Conservation (phyloP, 2,888 invertebrate species). For the Sinopyrophorus schimmeli region DNA sequence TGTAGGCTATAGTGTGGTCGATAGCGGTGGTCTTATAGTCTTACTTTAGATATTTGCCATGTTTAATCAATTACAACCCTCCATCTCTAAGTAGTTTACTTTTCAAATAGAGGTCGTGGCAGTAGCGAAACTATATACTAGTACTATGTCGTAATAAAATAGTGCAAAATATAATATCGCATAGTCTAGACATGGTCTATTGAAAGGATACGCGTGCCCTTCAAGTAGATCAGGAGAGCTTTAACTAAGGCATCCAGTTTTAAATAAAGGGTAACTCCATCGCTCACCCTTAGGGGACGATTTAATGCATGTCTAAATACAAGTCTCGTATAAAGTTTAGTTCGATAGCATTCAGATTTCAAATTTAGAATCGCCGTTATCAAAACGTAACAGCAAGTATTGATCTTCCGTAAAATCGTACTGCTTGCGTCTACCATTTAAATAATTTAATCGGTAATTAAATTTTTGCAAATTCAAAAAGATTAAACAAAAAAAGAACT, state of each 20-base stretch:
- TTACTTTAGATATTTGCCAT: conserved; percentile 32
- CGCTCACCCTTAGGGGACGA: conserved; percentile 23
- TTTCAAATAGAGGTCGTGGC: conserved; percentile 10
- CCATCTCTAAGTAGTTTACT: conserved; percentile 13
- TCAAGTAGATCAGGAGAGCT: conserved; percentile 13
- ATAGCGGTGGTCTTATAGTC: conserved; percentile 32
- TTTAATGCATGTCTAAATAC: conserved; percentile 25
- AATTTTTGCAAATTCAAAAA: too few relatives aligned
- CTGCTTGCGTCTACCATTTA: too few relatives aligned
- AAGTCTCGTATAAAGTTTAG: too few relatives aligned
- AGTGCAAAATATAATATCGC: too few relatives aligned
- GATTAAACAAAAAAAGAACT: too few relatives aligned
- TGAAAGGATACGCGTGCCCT: conserved; percentile 24
- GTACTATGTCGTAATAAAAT: too few relatives aligned
- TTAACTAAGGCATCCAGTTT: conserved; percentile 14
- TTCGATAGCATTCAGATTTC: too few relatives aligned
- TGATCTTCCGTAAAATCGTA: too few relatives aligned
- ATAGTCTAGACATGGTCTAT: conserved; percentile 7
- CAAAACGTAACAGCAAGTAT: too few relatives aligned
- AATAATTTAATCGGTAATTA: too few relatives aligned
- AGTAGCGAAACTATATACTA: too few relatives aligned
- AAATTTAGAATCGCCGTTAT: too few relatives aligned
- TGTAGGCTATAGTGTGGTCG: conserved; percentile 37
- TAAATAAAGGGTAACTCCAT: conserved; percentile 25
- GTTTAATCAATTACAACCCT: conserved; percentile 35